Evolutionary conservation across 2,888 invertebrate genomes (phyloP).

Genomic region (Malthinus flaveolus): DNA sequence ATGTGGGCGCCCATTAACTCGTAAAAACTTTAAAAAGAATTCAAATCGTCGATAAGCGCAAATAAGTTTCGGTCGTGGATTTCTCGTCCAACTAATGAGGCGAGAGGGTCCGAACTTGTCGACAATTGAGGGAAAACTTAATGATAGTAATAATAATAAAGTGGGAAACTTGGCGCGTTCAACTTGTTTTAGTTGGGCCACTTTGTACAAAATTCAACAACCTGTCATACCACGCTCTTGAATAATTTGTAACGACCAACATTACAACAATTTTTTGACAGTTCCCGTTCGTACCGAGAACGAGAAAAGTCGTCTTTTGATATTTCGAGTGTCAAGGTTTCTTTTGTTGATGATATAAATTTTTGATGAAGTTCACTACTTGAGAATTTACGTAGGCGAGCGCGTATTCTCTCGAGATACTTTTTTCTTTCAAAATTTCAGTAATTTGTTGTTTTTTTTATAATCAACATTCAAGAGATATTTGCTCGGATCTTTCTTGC

Average conservation of each 20-base stretch:
- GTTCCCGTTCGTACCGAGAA: conserved; percentile 2
- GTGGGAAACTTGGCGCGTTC: background rate
- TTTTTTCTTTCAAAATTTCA: no score
- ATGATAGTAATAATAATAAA: background rate
- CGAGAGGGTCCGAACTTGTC: background rate
- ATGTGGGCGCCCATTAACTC: no score
- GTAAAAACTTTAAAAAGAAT: no score
- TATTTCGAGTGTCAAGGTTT: conserved; percentile 9
- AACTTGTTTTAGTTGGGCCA: no score
- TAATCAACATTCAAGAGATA: no score
- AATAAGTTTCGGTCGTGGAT: background rate
- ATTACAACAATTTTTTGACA: conserved; percentile 1
- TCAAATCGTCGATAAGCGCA: background rate
- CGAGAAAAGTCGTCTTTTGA: conserved; percentile 9
- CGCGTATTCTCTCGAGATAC: no score
- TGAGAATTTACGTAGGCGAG: background rate
- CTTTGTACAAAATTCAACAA: no score
- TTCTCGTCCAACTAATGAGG: conserved; percentile 2
- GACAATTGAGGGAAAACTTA: background rate
- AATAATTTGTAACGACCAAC: background rate
- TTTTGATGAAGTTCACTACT: conserved; percentile 13
- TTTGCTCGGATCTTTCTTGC: no score
- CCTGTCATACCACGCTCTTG: no score
- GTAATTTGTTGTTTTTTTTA: no score
- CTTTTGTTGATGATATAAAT: conserved; percentile 23